A percentile compares a stretch with the other conserved stretches of the same genome.
Conservation (phyloP, 1,140 invertebrate species). For the Calephelis virginiensis region DNA sequence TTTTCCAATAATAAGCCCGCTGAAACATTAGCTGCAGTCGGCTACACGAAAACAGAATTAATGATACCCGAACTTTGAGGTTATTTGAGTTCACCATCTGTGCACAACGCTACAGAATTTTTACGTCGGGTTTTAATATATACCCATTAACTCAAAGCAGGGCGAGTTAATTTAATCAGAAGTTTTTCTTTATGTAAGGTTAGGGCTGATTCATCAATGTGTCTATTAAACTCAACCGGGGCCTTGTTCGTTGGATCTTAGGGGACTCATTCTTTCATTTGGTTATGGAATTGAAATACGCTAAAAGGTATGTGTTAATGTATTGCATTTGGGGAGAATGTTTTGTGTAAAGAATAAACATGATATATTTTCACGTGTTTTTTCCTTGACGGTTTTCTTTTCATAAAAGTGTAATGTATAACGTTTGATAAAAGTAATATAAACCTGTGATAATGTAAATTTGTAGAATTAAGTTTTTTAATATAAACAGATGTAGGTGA, state of each 20-base stretch:
- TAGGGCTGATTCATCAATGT: slow-evolving; percentile 60
- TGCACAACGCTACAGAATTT: slow-evolving; percentile 50
- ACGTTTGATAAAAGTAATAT: no score
- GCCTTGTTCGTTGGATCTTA: slow-evolving; percentile 29
- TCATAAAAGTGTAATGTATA: no score
- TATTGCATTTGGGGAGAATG: slow-evolving; percentile 26
- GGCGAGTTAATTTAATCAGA: slow-evolving; percentile 47
- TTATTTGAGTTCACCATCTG: slow-evolving; percentile 58
- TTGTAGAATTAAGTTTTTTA: no score
- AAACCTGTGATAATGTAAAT: no score
- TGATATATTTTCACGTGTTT: background rate
- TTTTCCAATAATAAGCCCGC: slow-evolving; percentile 62
- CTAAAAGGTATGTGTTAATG: slow-evolving; percentile 35
- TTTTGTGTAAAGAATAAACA: background rate
- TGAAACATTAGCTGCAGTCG: slow-evolving; percentile 57
- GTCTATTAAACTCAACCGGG: slow-evolving; percentile 51
- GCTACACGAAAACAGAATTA: slow-evolving; percentile 68
- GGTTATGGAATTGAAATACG: slow-evolving; percentile 39
- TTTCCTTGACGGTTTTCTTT: background rate
- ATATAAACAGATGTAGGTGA: no score
- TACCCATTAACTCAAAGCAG: background rate
- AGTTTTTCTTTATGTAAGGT: slow-evolving; percentile 40
- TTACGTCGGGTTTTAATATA: slow-evolving; percentile 32
- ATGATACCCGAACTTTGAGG: slow-evolving; percentile 62
- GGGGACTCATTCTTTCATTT: slow-evolving; percentile 68